phyloP scores from a whole-genome alignment of 2,113 vertebrate species.

The Blennius ocellaris region DNA sequence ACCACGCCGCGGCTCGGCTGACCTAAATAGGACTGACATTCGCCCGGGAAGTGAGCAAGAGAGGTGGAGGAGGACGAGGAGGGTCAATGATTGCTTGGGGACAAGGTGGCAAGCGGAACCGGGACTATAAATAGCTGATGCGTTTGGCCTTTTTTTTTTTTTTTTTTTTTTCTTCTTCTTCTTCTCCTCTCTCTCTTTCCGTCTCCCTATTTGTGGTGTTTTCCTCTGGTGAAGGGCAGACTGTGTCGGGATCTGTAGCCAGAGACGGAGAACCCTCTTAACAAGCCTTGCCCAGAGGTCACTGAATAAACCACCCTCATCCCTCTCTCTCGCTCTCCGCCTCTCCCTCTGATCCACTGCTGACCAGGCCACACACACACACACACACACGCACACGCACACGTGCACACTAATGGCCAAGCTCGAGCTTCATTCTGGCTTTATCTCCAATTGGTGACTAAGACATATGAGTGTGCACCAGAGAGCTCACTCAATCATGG shows the following conservation, averaged over 20 bases:
- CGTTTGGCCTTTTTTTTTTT: constrained; percentile 26
- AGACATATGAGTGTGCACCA: constrained; percentile 67
- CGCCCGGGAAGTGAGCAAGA: constrained; percentile 57
- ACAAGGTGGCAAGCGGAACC: constrained; percentile 55
- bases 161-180: no score
- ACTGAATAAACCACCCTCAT: constrained; percentile 56
- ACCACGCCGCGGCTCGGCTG: constrained; percentile 55
- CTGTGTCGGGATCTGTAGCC: constrained; percentile 36
- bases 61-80: constrained; percentile 50
- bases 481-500: constrained; percentile 73
- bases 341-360: constrained; percentile 47
- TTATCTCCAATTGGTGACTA: constrained; percentile 64
- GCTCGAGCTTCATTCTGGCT: constrained; percentile 37
- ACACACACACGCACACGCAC: constrained; percentile 46
- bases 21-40: constrained; percentile 79
- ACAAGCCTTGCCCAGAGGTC: constrained; percentile 69
- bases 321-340: constrained; percentile 29
- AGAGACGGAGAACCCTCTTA: constrained; percentile 59
- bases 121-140: constrained; percentile 64
- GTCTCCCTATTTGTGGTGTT: constrained; percentile 30
- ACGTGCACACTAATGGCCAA: constrained; percentile 58
- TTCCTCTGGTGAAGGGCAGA: constrained; percentile 63
- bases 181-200: constrained; percentile 4
- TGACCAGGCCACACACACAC: constrained; percentile 55
- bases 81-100: constrained; percentile 65